Percentiles rank a stretch among this genome's conserved stretches.
These are phyloP conservation scores for Marmota monax DNA, from an alignment of 2,113 vertebrate species.

Conservation along the genomic window DNA sequence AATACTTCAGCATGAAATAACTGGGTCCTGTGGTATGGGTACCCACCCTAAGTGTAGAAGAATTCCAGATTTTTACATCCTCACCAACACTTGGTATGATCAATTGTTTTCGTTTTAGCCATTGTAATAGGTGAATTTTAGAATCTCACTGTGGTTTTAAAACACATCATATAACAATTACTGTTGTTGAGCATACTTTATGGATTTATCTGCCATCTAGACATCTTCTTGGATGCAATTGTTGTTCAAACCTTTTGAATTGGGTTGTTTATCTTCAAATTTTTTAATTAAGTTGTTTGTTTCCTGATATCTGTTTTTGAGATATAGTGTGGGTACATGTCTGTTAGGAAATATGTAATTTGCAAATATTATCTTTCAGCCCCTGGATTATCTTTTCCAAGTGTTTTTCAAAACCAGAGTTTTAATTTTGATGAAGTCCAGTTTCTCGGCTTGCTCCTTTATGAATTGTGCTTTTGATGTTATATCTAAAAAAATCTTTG, in stretches of 20 bases:
- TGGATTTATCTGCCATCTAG: neutral
- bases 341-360: neutral
- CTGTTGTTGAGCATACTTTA: neutral
- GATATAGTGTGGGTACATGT: neutral
- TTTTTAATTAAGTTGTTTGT: neutral
- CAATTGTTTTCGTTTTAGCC: neutral
- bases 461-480: neutral
- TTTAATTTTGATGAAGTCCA: neutral
- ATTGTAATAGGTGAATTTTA: neutral
- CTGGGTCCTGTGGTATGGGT: accelerated
- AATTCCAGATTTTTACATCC: neutral
- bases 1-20: neutral
- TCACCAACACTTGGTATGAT: neutral
- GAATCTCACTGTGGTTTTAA: neutral
- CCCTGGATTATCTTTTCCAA: neutral
- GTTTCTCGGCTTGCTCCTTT: neutral
- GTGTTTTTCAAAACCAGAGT: neutral
- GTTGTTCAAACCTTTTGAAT: neutral
- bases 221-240: neutral
- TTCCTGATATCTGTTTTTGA: neutral
- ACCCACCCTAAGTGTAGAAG: neutral
- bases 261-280: neutral
- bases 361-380: neutral
- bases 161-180: neutral
- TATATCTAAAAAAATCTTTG: constrained; percentile 21